phyloP scores from a whole-genome alignment of 1,140 invertebrate species.

The Whitmania pigra region DNA sequence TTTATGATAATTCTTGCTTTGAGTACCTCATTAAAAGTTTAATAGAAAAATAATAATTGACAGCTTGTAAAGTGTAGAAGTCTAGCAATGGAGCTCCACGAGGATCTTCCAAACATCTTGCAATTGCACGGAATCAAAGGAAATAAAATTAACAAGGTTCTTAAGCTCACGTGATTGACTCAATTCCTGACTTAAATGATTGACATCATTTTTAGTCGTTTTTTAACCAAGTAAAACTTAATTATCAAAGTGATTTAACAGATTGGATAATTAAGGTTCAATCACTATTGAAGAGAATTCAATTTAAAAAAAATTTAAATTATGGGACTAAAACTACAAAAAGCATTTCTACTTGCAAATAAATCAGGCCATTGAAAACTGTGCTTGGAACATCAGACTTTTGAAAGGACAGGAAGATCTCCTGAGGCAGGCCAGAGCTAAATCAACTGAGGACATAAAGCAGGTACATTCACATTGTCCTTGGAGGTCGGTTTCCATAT shows the following conservation, averaged over 20 bases:
- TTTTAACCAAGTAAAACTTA: too few species aligned
- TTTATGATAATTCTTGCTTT: too few species aligned
- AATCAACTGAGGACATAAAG: slow-evolving; percentile 37
- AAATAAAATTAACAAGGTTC: slow-evolving; percentile 44
- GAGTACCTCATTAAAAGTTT: too few species aligned
- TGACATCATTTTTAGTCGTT: too few species aligned
- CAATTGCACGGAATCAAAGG: slow-evolving; percentile 45
- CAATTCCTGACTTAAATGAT: too few species aligned
- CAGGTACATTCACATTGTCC: slow-evolving; percentile 30
- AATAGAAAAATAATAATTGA: too few species aligned
- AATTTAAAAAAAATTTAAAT: too few species aligned
- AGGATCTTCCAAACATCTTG: slow-evolving; percentile 43
- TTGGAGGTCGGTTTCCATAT: not conserved
- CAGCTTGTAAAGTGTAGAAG: slow-evolving; percentile 36
- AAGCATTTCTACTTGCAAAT: too few species aligned
- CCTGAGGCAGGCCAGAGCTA: slow-evolving; percentile 37
- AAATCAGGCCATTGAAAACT: slow-evolving; percentile 45
- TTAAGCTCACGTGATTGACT: not conserved
- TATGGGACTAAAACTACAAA: too few species aligned
- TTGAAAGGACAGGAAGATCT: slow-evolving; percentile 49
- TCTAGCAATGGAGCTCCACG: slow-evolving; percentile 43
- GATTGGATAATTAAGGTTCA: too few species aligned
- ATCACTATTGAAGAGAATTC: too few species aligned
- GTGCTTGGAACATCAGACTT: slow-evolving; percentile 50
- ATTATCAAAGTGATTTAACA: too few species aligned